Conservation (phyloP, 2,113 vertebrate species). For the Paralichthys olivaceus region DNA sequence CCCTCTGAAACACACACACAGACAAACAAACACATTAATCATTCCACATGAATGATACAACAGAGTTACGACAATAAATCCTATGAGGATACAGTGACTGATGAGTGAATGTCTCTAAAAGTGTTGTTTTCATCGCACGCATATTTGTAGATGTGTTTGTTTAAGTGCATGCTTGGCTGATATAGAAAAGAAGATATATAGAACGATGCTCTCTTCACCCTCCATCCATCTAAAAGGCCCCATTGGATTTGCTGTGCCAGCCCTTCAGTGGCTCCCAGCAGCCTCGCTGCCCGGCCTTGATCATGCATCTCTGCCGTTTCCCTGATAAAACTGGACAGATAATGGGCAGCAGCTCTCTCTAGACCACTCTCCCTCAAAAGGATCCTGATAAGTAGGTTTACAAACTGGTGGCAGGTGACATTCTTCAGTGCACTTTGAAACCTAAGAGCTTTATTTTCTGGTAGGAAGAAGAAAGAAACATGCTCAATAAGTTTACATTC, state of each 20-base stretch:
- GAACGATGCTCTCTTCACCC: no score
- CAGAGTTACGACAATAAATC: conserved; percentile 1
- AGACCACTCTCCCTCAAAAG: background rate
- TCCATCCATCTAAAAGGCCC: background rate
- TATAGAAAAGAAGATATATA: no score
- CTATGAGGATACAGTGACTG: background rate
- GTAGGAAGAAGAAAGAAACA: background rate
- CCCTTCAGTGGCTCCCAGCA: no score
- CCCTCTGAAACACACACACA: conserved; percentile 74
- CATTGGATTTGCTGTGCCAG: background rate
- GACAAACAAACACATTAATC: background rate
- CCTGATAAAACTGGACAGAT: conserved; percentile 2
- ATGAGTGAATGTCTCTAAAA: background rate
- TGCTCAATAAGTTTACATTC: no score
- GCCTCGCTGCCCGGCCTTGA: background rate
- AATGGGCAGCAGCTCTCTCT: background rate
- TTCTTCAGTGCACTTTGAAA: background rate
- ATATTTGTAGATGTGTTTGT: background rate
- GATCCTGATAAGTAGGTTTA: background rate
- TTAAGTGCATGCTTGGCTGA: no score
- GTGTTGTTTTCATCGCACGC: background rate
- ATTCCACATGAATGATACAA: background rate
- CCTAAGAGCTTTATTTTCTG: background rate
- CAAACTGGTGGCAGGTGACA: background rate
- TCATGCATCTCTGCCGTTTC: conserved; percentile 2